Conservation (phyloP, 2,797 vertebrate genomes). For the Bradypodion pumilum region DNA sequence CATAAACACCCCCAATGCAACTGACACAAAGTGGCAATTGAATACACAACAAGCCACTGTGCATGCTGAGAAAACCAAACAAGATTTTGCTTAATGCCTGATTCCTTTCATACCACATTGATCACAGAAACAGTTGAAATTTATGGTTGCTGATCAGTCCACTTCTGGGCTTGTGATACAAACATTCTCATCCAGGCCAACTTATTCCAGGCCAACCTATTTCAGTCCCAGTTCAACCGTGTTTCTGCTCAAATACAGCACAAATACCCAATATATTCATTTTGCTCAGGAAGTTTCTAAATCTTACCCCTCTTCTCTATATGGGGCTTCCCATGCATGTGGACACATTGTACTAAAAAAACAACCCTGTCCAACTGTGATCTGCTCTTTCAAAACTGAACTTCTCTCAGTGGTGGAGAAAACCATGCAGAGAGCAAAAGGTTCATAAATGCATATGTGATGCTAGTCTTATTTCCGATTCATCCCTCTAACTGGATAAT, state of each 20-base stretch:
- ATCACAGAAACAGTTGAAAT: not conserved
- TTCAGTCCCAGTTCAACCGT: not conserved
- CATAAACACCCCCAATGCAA: too few relatives aligned
- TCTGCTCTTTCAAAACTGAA: not conserved
- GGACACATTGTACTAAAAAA: not conserved
- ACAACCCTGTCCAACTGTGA: not conserved
- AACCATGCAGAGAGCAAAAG: constrained; percentile 7
- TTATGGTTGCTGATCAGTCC: not conserved
- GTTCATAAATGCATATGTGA: not conserved
- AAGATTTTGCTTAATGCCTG: too few relatives aligned
- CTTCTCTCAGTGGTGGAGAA: not conserved
- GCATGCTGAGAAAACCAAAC: too few relatives aligned
- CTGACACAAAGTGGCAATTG: too few relatives aligned
- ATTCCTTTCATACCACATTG: not conserved
- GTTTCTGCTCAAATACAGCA: not conserved
- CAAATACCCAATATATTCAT: not conserved
- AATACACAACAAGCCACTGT: too few relatives aligned
- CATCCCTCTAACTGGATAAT: constrained; percentile 24
- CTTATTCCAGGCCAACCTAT: too few relatives aligned
- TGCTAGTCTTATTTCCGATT: not conserved
- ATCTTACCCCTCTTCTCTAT: not conserved
- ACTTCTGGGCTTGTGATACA: not conserved
- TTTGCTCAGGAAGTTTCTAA: not conserved
- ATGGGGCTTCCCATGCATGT: not conserved
- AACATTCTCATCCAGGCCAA: not conserved